Evolutionary conservation across 1,140 invertebrate genomes (phyloP), one percentile per base, ranked within the genome.

Genomic region (Olivierus martensii): DNA sequence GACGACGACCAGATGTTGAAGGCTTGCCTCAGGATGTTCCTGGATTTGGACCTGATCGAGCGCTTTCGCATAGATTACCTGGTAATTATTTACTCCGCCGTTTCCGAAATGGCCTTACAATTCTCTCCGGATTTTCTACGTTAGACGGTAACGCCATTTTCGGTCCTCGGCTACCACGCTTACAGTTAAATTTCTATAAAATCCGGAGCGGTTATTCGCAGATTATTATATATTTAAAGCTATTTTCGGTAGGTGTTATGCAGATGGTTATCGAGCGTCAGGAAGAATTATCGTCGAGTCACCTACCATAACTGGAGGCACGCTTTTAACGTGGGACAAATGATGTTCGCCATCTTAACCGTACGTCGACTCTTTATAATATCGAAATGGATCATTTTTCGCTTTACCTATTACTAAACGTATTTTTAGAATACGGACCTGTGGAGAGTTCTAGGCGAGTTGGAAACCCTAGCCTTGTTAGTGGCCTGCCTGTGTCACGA

Each of bases 251-350:
- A 66, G 70, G 66, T 70, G 12, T 60, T 76, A 14, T 69, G 69
- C 56, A 61, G 73, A 34, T 95, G 90, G 90, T 71, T 94, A 22
- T 73, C 91, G 44, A 91, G 86, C 62, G 90, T 96, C 6, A 93
- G 93, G 73, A 96, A 95, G 68, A 96, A 96, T 69, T 96, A 96
- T 71, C 77, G 92, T 46, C 88, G 90, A 65, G 90, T 96, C 14
- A 91, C 85, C 10, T 96, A 96, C 66, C 92, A 96, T 68, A 96
- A 95, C 69, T 96, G 91, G 91, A 77, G 90, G 65, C 93, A 98
- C 70, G 93, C 92, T 0, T 75, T 97, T 6, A 96, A 96, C 69
- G 93, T 97, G 0, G 86, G 89, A 0, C 92, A 96, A 66, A 93
- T 90, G 0, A 96, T 97, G 92, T 97, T 94, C 64, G 85, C 90